Evolutionary conservation across 1,140 invertebrate species (phyloP).

Genomic region (Diachasma alloeum): DNA sequence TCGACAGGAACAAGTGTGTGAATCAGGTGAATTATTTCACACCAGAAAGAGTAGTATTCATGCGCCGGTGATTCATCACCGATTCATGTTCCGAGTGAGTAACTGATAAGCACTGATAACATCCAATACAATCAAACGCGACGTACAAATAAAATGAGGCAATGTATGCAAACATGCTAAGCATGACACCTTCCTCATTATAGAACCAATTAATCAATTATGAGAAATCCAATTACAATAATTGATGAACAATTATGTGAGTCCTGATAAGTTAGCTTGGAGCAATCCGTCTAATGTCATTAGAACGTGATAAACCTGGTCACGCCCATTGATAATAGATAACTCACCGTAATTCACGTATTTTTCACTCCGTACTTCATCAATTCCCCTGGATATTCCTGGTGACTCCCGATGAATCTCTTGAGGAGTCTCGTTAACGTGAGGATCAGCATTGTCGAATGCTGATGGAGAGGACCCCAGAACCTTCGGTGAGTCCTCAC

Average conservation of each 20-base stretch:
- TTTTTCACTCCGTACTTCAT: conserved; percentile 38
- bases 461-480: not conserved
- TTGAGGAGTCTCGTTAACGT: not conserved
- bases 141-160: not conserved
- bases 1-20: not conserved
- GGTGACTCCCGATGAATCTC: not conserved
- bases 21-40: not conserved
- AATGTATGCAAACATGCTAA: not conserved
- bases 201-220: not conserved
- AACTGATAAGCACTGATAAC: conserved; percentile 54
- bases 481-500: not conserved
- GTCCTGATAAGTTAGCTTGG: not conserved
- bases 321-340: conserved; percentile 56
- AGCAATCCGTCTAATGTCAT: not conserved
- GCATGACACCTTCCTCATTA: not conserved
- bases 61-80: conserved; percentile 42
- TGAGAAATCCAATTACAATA: not conserved
- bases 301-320: conserved; percentile 26
- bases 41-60: not conserved
- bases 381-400: conserved; percentile 15
- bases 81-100: conserved; percentile 46
- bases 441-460: not conserved
- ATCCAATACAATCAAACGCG: conserved; percentile 21
- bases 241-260: not conserved
- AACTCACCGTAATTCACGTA: conserved; percentile 61